phyloP scores from a whole-genome alignment of 2,888 invertebrate genomes.

The Sesamia inferens region DNA sequence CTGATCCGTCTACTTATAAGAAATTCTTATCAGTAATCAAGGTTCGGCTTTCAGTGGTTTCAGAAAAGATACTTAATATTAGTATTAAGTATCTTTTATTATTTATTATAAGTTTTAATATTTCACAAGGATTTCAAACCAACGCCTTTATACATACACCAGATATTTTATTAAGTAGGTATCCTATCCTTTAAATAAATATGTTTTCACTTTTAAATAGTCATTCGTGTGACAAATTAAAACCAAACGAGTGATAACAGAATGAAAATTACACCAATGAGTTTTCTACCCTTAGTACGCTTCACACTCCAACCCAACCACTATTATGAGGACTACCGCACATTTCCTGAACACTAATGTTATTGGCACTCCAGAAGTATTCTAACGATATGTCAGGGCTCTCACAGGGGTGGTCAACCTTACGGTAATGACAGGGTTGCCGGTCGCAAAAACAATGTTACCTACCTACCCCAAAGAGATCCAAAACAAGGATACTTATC shows the following conservation, averaged over 20 bases:
- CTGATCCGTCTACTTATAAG: constrained; percentile 22
- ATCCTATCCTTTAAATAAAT: neutral
- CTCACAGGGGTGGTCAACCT: constrained; percentile 70
- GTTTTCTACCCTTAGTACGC: constrained; percentile 61
- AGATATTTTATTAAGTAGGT: neutral
- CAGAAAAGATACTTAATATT: too few species aligned
- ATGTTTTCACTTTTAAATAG: neutral
- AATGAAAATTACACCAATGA: constrained; percentile 48
- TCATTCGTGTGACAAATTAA: neutral
- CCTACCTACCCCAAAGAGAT: constrained; percentile 56
- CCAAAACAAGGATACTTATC: constrained; percentile 61
- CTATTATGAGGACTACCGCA: constrained; percentile 77
- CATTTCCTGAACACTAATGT: constrained; percentile 74
- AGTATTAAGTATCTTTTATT: too few species aligned
- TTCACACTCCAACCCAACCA: constrained; percentile 70
- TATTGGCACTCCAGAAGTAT: constrained; percentile 67
- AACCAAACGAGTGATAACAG: constrained; percentile 40
- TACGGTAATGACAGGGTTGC: constrained; percentile 64
- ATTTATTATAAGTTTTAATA: too few species aligned
- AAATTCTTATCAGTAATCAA: neutral
- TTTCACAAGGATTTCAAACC: neutral
- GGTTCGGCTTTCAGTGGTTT: neutral
- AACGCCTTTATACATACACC: neutral
- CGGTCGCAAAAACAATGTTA: constrained; percentile 61
- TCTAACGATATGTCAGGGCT: constrained; percentile 64